phyloP scores from a whole-genome alignment of 1,140 invertebrate species.

The Drosophila lowei region DNA sequence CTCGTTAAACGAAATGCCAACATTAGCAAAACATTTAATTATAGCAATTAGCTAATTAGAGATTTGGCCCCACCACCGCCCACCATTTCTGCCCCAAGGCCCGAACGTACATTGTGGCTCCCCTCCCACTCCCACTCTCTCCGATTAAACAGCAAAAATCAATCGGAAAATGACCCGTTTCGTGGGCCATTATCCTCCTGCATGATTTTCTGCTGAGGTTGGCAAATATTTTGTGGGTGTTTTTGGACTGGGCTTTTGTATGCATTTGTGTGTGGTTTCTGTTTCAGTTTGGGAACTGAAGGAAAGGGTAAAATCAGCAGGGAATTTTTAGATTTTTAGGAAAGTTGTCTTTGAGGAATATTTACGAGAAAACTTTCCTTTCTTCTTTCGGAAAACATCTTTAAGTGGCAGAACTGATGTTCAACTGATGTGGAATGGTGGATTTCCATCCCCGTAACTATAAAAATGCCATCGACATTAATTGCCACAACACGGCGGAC shows the following conservation, averaged over 20 bases:
- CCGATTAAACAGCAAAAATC: slow-evolving; percentile 50
- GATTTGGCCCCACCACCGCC: slow-evolving; percentile 48
- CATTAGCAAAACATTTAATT: slow-evolving; percentile 81
- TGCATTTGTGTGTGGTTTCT: slow-evolving; percentile 17
- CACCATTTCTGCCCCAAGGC: not conserved
- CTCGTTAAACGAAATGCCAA: slow-evolving; percentile 71
- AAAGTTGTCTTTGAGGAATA: not conserved
- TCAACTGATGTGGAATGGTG: too few species aligned
- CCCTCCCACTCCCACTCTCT: not conserved
- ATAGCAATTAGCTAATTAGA: slow-evolving; percentile 82
- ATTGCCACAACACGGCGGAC: slow-evolving; percentile 46
- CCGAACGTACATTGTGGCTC: slow-evolving; percentile 30
- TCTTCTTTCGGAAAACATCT: too few species aligned
- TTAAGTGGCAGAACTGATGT: too few species aligned
- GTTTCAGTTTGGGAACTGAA: not conserved
- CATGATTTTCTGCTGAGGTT: slow-evolving; percentile 45
- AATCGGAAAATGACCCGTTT: slow-evolving; percentile 50
- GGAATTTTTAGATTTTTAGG: too few species aligned
- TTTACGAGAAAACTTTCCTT: too few species aligned
- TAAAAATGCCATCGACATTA: slow-evolving; percentile 77
- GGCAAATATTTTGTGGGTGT: slow-evolving; percentile 30
- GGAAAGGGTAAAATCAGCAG: too few species aligned
- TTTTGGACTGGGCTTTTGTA: not conserved
- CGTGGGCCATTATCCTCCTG: slow-evolving; percentile 1
- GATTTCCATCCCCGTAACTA: slow-evolving; percentile 22